phyloP scores from a whole-genome alignment of 1,140 invertebrate species.

The Hestina assimilis region DNA sequence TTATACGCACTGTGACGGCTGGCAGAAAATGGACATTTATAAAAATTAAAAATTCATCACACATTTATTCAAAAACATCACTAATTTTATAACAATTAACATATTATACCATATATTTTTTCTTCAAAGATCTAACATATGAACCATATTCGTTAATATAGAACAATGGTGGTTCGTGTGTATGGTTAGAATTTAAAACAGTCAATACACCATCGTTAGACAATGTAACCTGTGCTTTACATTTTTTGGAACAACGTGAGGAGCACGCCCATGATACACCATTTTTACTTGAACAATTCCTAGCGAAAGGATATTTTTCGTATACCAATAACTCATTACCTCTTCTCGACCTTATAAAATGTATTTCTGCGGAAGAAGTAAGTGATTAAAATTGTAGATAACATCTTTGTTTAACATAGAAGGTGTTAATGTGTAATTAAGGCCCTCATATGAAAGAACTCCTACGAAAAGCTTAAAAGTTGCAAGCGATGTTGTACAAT shows the following conservation, averaged over 20 bases:
- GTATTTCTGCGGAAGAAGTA: constrained; percentile 48
- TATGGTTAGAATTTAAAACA: constrained; percentile 40
- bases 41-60: too few relatives aligned
- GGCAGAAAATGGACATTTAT: too few relatives aligned
- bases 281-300: constrained; percentile 41
- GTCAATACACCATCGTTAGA: constrained; percentile 36
- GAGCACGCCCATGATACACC: constrained; percentile 48
- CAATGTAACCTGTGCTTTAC: constrained; percentile 44
- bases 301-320: constrained; percentile 48
- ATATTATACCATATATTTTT: neutral
- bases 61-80: neutral
- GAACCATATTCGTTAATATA: constrained; percentile 45
- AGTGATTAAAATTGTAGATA: neutral
- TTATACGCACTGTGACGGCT: too few relatives aligned
- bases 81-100: neutral
- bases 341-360: constrained; percentile 57
- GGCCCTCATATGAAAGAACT: too few relatives aligned
- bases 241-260: constrained; percentile 51
- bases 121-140: constrained; percentile 36
- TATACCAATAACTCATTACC: constrained; percentile 50
- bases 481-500: too few relatives aligned
- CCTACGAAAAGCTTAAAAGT: too few relatives aligned
- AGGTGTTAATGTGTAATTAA: too few relatives aligned
- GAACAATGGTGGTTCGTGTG: constrained; percentile 44
- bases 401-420: neutral